Base-by-base conservation (phyloP, 1,140 invertebrate genomes). In the Zaprionus lachaisei region DNA sequence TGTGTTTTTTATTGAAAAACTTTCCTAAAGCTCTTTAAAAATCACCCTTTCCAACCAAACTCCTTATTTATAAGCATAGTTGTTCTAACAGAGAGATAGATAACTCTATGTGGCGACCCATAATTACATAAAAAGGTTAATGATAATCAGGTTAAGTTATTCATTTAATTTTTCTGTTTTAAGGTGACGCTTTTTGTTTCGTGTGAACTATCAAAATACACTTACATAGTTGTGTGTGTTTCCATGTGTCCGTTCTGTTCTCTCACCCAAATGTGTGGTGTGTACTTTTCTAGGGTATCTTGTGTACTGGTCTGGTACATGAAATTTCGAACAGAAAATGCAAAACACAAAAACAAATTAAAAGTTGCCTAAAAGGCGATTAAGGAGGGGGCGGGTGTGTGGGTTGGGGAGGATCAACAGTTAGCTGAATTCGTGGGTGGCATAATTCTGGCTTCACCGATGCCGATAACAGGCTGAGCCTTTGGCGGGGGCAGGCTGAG, bases 401-500 rank as follows among this genome's bases (percentile, higher is more conserved):
- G 11, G 5, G 26, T n/a, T 38, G 17, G 3, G 15, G 9, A 15
- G 20, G 26, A n/a, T 74, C 22, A 74, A 38, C 72, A 75, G 11
- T 64, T 51, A 2, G 3, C 54, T 2, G 4, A n/a, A 3, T 26
- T 37, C 15, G 80, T 20, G 0, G 81, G 81, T 15, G 81, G 81
- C 64, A 83, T 6, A 14, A 83, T 83, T 22, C 60, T 49, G 1
- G 6, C 62, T 22, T 87, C 80, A 1, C 72, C 77, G 1, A 77
- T 49, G 14, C 41, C 37, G 12, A 62, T 68, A 1, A 41, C 49
- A 0, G 71, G 37, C 2, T 76, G 70, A 11, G 54, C 55, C 1
- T 41, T 58, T 14, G 24, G 5, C 7, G 49, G 7, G 14, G 83
- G 61, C 34, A 86, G 20, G n/a, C 80, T 72, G 4, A 87, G 58